phyloP scores from a whole-genome alignment of 1,140 invertebrate species.

The Sycophila sp. region DNA sequence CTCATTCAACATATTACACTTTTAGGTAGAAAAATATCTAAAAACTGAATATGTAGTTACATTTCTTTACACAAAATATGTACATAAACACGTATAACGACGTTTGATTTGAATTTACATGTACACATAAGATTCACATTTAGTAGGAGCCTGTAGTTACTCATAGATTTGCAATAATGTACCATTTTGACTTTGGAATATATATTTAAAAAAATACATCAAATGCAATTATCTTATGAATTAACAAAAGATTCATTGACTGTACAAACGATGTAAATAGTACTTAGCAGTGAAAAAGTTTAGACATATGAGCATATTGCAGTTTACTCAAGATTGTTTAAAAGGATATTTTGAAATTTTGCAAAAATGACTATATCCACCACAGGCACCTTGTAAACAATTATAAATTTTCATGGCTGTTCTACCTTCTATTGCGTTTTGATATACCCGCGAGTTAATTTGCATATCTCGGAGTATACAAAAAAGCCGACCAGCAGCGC shows the following conservation, averaged over 20 bases:
- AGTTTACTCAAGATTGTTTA: too few species aligned
- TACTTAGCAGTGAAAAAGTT: too few species aligned
- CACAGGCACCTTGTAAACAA: too few species aligned
- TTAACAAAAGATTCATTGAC: too few species aligned
- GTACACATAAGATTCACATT: background rate
- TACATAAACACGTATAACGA: background rate
- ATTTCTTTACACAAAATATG: conserved; percentile 6
- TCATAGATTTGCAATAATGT: too few species aligned
- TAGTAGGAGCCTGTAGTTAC: background rate
- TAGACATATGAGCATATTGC: too few species aligned
- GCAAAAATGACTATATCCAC: too few species aligned
- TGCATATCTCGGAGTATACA: background rate
- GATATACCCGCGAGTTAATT: background rate
- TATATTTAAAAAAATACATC: too few species aligned
- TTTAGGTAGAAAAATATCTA: conserved; percentile 11
- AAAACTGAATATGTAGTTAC: background rate
- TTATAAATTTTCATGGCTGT: background rate
- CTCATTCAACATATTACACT: background rate
- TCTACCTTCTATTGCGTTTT: conserved; percentile 17
- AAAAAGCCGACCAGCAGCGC: conserved; percentile 13
- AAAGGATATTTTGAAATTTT: too few species aligned
- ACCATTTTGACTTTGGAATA: too few species aligned
- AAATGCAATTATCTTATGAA: too few species aligned
- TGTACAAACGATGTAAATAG: too few species aligned
- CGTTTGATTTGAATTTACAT: background rate